Base-by-base conservation (phyloP, 2,113 vertebrate genomes). In the Dolichallabes microphthalmus region DNA sequence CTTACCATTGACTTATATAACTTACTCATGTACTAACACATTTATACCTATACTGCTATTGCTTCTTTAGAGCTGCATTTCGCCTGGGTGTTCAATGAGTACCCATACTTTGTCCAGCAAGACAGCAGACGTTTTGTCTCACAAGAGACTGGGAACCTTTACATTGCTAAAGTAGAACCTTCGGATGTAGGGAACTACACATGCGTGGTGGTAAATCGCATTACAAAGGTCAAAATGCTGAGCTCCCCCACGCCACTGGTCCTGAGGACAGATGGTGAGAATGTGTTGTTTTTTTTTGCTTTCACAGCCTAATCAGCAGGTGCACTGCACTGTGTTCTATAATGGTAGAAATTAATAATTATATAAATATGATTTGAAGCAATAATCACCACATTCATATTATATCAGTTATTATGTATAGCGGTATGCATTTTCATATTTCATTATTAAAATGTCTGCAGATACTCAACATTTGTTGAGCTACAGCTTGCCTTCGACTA, bases 51-150 rank as follows among this genome's bases (percentile, higher is more conserved):
- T 63, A 64, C 84, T 66, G 55, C 25, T 25, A 25, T 88, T 11
- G 84, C 39, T 83, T 85, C 53, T 87, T 17, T 88, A 98, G 97
- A 97, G 52, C 68, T 96, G 1, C 95, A 95, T 0, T 98, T 96
- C 12, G 95, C 96, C 13, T 99, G 97, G 97, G 94, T 97, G 92
- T 97, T 98, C 93, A 98, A 98, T 0, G 96, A 97, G 84, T 97
- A 96, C 75, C 96, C 96, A 0, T 95, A 96, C 0, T 97, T 97
- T 45, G 96, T 98, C 13, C 96, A 97, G 89, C 96, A 98, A 94
- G 97, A 97, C 90, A 95, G 94, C 53, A 95, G 96, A 5, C 93
- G 97, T 12, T 98, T 98, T 86, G 95, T 99, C 79, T 99, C 97
- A 0, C 97, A 99, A 90, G 95, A 97, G 92, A 99, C 97, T 0